Percentiles rank a stretch among this genome's conserved stretches.
phyloP scores from a whole-genome alignment of 2,113 vertebrate genomes.

The Conger conger region DNA sequence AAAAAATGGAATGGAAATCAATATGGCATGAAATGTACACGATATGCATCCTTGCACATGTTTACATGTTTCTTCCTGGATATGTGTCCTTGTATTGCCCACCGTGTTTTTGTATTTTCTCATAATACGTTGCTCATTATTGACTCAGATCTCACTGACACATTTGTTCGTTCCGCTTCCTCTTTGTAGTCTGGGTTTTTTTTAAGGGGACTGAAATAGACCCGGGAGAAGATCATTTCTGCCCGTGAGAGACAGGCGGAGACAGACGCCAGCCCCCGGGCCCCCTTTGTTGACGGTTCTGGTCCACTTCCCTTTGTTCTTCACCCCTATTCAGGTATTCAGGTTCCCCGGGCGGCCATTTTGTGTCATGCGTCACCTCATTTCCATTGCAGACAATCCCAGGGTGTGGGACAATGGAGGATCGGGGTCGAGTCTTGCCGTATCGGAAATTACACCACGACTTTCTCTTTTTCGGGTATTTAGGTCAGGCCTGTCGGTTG shows the following conservation, averaged over 20 bases:
- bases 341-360: neutral
- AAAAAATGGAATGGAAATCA: too few relatives aligned
- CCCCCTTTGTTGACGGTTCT: neutral
- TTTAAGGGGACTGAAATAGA: neutral
- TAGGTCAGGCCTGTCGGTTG: neutral
- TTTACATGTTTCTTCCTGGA: too few relatives aligned
- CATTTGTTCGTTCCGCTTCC: neutral
- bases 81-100: too few relatives aligned
- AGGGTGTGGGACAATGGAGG: neutral
- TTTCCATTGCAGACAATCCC: neutral
- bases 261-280: neutral
- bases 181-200: neutral
- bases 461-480: neutral
- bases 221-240: neutral
- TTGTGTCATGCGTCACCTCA: neutral
- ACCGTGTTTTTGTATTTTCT: too few relatives aligned
- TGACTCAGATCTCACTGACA: neutral
- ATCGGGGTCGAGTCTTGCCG: neutral
- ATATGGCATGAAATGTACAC: too few relatives aligned
- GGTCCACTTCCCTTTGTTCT: neutral
- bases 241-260: neutral
- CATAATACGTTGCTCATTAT: too few relatives aligned
- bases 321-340: neutral
- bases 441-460: neutral
- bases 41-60: too few relatives aligned